These are phyloP conservation scores for Tangara arthus DNA, from an alignment of 2,797 vertebrate genomes.

Conservation along the genomic window DNA sequence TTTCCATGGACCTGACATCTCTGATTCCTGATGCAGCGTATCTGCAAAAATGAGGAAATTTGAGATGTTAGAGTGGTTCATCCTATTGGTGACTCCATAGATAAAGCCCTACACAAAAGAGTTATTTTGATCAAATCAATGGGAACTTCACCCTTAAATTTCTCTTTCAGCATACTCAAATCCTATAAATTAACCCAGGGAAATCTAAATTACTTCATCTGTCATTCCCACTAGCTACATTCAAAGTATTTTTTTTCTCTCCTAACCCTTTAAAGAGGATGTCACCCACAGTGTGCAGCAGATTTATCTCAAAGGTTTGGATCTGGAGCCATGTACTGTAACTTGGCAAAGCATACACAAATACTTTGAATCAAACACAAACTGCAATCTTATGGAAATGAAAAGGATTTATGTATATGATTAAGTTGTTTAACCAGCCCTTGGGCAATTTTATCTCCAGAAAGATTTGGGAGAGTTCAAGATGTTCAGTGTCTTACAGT, in stretches of 20 bases:
- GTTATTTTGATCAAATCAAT: background rate
- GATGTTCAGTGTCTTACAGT: background rate
- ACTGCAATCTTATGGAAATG: background rate
- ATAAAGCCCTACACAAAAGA: background rate
- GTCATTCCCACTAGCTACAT: background rate
- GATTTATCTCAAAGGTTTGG: background rate
- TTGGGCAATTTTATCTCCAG: background rate
- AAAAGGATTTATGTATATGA: background rate
- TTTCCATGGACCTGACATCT: background rate
- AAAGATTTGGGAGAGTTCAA: background rate
- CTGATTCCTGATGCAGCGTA: background rate
- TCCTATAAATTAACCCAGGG: background rate
- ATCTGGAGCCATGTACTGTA: background rate
- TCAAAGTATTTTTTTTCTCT: background rate
- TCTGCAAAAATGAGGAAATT: background rate
- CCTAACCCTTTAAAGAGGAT: background rate
- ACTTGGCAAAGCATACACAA: background rate
- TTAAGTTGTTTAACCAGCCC: background rate
- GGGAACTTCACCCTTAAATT: background rate
- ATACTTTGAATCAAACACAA: background rate
- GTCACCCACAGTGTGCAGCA: background rate
- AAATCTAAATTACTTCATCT: background rate
- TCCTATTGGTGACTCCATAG: background rate
- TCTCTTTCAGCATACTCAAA: background rate
- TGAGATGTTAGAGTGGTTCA: background rate